Percentiles rank a stretch among this genome's conserved stretches.
phyloP scores from a whole-genome alignment of 2,797 vertebrate genomes.

The Xenops minutus region DNA sequence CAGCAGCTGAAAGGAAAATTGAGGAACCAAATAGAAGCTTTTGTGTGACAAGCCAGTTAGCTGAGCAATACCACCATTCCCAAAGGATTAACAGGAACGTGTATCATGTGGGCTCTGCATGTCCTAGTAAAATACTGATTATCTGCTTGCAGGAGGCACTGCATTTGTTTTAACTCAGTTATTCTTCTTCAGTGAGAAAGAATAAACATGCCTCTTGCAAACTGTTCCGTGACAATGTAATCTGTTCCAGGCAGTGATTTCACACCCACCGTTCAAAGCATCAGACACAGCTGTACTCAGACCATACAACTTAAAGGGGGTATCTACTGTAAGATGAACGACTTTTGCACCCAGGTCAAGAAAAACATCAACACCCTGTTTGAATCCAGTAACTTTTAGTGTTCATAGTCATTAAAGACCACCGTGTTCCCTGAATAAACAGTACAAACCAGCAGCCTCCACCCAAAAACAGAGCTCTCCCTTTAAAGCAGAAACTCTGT shows the following conservation, averaged over 20 bases:
- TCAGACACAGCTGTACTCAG: slow-evolving; percentile 1
- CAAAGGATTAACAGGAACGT: neutral
- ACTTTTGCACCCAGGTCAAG: neutral
- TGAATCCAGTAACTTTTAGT: neutral
- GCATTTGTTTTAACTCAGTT: neutral
- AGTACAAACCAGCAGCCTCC: neutral
- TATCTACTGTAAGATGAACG: neutral
- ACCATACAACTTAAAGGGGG: neutral
- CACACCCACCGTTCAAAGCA: slow-evolving; percentile 1
- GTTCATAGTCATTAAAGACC: neutral
- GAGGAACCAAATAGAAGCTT: neutral
- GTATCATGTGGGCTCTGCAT: neutral
- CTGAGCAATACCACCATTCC: neutral
- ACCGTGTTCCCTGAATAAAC: neutral
- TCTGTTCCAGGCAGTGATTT: slow-evolving; percentile 27
- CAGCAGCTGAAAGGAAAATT: neutral
- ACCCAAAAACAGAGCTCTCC: neutral
- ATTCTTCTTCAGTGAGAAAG: neutral
- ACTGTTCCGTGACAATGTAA: neutral
- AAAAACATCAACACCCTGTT: neutral
- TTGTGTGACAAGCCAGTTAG: neutral
- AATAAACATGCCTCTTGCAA: slow-evolving; percentile 1
- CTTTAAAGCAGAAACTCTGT: neutral
- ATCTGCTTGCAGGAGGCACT: neutral
- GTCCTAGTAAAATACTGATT: neutral